These are phyloP conservation scores for Coelopa frigida DNA, from an alignment of 1,140 invertebrate genomes.

Conservation along the genomic window DNA sequence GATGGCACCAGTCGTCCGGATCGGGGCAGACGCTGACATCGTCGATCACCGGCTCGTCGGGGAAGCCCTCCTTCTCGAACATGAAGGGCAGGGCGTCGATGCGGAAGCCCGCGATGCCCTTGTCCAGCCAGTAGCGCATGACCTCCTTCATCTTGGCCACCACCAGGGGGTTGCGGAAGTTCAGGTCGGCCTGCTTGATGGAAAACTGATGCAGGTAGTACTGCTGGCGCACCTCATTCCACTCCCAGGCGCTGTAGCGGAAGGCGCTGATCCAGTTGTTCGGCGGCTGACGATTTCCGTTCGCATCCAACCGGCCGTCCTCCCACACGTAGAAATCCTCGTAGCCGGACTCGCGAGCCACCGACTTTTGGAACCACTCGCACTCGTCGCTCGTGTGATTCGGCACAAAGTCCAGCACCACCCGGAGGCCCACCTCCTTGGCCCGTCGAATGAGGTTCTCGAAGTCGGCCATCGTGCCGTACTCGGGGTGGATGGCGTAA, in stretches of 20 bases:
- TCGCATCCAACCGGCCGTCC: constrained; percentile 41
- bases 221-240: constrained; percentile 47
- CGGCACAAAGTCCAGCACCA: constrained; percentile 48
- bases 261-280: constrained; percentile 57
- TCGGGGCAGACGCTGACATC: constrained; percentile 31
- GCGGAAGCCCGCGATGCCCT: constrained; percentile 64
- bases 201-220: constrained; percentile 59
- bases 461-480: constrained; percentile 68
- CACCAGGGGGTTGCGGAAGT: constrained; percentile 55
- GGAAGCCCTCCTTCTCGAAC: constrained; percentile 47
- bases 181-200: constrained; percentile 55
- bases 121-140: constrained; percentile 61
- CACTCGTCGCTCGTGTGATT: constrained; percentile 68
- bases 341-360: constrained; percentile 49
- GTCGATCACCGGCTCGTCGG: constrained; percentile 47
- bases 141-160: constrained; percentile 56
- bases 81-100: constrained; percentile 53
- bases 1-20: constrained; percentile 46
- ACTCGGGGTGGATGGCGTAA: constrained; percentile 60
- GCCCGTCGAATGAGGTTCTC: constrained; percentile 55
- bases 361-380: constrained; percentile 63
- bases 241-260: constrained; percentile 53
- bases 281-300: constrained; percentile 42
- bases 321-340: constrained; percentile 67
- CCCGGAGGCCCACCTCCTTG: constrained; percentile 40